These are phyloP conservation scores for Chromis chromis DNA, from an alignment of 2,797 vertebrate genomes.

Conservation along the genomic window DNA sequence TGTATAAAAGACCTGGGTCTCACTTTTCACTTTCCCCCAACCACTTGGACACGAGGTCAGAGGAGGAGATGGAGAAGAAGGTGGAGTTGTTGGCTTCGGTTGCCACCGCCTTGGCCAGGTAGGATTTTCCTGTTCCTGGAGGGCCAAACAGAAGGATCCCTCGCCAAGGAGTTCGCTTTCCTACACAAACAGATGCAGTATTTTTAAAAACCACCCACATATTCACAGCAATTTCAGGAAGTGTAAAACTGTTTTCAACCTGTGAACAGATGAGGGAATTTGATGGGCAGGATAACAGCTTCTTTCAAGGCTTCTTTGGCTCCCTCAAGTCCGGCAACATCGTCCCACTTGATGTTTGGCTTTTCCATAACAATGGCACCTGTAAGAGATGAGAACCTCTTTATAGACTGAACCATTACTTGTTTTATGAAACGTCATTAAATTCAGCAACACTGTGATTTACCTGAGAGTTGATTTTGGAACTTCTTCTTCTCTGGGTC, in stretches of 20 bases:
- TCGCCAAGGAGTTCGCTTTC: conserved; percentile 96
- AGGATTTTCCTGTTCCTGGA: conserved; percentile 97
- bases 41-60: conserved; percentile 97
- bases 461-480: conserved; percentile 95
- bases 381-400: conserved; percentile 8
- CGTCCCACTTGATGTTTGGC: conserved; percentile 94
- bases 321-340: conserved; percentile 94
- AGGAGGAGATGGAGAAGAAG: conserved; percentile 96
- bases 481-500: conserved; percentile 95
- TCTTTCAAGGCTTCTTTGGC: conserved; percentile 97
- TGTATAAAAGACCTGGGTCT: conserved; percentile 51
- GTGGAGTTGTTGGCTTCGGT: conserved; percentile 98
- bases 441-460: conserved; percentile 1
- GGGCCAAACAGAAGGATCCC: conserved; percentile 96
- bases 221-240: not conserved
- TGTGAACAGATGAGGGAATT: conserved; percentile 96
- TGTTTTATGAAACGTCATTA: not conserved
- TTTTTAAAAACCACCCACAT: not conserved
- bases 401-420: not conserved
- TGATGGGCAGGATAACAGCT: conserved; percentile 96
- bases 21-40: conserved; percentile 97
- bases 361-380: conserved; percentile 96
- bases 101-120: conserved; percentile 95
- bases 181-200: conserved; percentile 70
- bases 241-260: conserved; percentile 74